These are phyloP conservation scores for Germaria angustata DNA, from an alignment of 2,888 invertebrate species.

Conservation along the genomic window DNA sequence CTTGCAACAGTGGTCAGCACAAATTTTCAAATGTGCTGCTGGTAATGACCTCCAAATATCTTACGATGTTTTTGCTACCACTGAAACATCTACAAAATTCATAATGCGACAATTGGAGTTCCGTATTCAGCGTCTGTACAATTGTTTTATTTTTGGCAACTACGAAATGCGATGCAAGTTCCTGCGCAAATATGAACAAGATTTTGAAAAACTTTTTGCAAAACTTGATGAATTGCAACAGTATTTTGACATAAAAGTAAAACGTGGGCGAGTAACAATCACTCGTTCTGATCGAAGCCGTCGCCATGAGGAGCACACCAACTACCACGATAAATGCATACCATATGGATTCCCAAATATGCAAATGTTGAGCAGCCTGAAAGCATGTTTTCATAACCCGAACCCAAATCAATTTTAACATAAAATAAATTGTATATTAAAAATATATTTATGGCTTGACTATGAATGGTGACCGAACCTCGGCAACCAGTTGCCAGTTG, in stretches of 20 bases:
- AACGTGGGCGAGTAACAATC: slow-evolving; percentile 69
- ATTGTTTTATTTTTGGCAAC: slow-evolving; percentile 74
- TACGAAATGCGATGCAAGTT: slow-evolving; percentile 74
- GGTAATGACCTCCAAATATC: slow-evolving; percentile 69
- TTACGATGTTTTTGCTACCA: slow-evolving; percentile 75
- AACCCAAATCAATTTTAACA: slow-evolving; percentile 12
- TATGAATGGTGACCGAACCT: too few species aligned
- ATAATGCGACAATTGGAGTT: slow-evolving; percentile 75
- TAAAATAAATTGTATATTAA: too few species aligned
- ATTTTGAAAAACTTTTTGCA: slow-evolving; percentile 72
- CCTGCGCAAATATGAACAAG: slow-evolving; percentile 72
- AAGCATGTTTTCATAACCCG: slow-evolving; percentile 69
- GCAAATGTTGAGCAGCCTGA: slow-evolving; percentile 72
- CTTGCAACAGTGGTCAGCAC: slow-evolving; percentile 72
- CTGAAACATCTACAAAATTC: slow-evolving; percentile 73
- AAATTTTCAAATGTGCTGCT: slow-evolving; percentile 73
- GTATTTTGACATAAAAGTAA: slow-evolving; percentile 75
- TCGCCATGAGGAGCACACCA: background rate
- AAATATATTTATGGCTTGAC: too few species aligned
- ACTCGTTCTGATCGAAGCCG: slow-evolving; percentile 53
- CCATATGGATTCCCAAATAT: slow-evolving; percentile 72
- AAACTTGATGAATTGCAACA: slow-evolving; percentile 75
- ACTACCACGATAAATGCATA: slow-evolving; percentile 70
- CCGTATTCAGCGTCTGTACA: slow-evolving; percentile 75
- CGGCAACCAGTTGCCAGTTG: too few species aligned